Evolutionary conservation across 2,797 vertebrate genomes (phyloP).

Genomic region (Erpetoichthys calabaricus): DNA sequence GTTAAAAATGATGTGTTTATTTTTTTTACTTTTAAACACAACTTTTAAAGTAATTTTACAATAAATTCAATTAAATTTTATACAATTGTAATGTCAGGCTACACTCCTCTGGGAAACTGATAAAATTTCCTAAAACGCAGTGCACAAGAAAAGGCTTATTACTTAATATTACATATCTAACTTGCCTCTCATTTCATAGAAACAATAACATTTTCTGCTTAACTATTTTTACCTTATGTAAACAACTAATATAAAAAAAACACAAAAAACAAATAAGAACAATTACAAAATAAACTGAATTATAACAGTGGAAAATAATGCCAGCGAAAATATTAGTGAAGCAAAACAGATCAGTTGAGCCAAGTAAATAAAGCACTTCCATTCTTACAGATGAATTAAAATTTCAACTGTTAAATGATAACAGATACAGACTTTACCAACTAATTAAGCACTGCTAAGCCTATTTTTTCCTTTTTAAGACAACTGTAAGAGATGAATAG

Average conservation of each 20-base stretch:
- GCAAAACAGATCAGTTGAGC: conserved; percentile 1
- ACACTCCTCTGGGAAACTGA: conserved; percentile 29
- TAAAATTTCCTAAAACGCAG: conserved; percentile 34
- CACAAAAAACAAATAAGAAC: conserved; percentile 3
- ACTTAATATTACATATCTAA: conserved; percentile 22
- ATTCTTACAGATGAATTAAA: conserved; percentile 20
- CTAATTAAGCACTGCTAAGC: too few relatives aligned
- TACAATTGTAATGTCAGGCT: not conserved
- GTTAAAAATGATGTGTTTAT: not conserved
- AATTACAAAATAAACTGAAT: conserved; percentile 5
- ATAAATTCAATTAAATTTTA: not conserved
- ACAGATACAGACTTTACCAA: too few relatives aligned
- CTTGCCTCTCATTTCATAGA: conserved; percentile 9
- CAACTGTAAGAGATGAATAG: conserved; percentile 30
- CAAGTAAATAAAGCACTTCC: conserved; percentile 6
- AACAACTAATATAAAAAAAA: conserved; percentile 2
- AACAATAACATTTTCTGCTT: too few relatives aligned
- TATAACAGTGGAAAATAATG: conserved; percentile 6
- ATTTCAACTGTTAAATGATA: not conserved
- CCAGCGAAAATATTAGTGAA: conserved; percentile 3
- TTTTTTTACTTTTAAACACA: not conserved
- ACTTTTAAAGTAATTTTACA: too few relatives aligned
- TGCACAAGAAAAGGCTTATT: conserved; percentile 32
- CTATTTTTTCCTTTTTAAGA: conserved; percentile 13
- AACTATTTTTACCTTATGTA: conserved; percentile 8